Evolutionary conservation across 2,113 vertebrate genomes (phyloP).

Genomic region (Toxotes chatareus): DNA sequence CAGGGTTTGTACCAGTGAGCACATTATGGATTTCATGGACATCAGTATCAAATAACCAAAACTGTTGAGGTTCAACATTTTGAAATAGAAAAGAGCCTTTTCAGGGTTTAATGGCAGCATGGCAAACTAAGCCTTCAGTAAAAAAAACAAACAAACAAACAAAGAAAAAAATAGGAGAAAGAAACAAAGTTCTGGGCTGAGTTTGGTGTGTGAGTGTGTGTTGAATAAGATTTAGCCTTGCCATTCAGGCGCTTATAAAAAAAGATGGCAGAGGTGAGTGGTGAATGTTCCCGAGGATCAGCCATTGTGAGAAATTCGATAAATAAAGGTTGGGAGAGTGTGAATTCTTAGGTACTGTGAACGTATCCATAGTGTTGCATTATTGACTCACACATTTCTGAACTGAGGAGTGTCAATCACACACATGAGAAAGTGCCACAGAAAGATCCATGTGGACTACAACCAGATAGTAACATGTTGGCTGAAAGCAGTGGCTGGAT

Average conservation of each 20-base stretch:
- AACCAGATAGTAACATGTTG: background rate
- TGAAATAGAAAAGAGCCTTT: conserved; percentile 31
- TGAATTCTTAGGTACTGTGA: conserved; percentile 3
- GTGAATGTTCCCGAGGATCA: conserved; percentile 1
- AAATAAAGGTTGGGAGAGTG: background rate
- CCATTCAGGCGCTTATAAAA: background rate
- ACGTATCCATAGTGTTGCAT: background rate
- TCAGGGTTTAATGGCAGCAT: conserved; percentile 5
- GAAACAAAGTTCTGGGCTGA: background rate
- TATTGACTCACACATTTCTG: background rate
- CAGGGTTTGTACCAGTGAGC: conserved; percentile 3
- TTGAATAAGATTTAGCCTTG: background rate
- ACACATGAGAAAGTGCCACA: background rate
- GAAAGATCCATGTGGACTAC: background rate
- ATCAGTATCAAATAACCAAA: conserved; percentile 42
- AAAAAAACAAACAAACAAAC: background rate
- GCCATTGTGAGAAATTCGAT: background rate
- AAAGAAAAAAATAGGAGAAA: background rate
- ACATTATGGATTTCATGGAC: conserved; percentile 9
- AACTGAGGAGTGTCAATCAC: background rate
- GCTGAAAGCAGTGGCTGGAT: background rate
- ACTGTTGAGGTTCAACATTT: conserved; percentile 3
- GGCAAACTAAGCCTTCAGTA: background rate
- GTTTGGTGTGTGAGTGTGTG: background rate
- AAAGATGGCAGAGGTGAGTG: background rate